Conservation (phyloP, 2,888 invertebrate species). For the Orchesella flavescens region DNA sequence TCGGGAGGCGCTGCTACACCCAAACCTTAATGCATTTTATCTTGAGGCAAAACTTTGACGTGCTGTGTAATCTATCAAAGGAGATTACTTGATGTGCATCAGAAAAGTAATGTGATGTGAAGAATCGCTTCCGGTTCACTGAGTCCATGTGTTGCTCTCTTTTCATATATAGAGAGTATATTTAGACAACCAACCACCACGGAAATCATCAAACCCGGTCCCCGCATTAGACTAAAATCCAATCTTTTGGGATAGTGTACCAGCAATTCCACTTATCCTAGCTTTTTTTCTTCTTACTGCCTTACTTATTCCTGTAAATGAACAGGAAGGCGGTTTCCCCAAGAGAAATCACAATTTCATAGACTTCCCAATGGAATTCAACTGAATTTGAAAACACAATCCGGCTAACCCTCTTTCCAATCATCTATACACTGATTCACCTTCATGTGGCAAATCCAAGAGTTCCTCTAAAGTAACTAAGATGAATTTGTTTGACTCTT, state of each 20-base stretch:
- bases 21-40: neutral
- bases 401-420: constrained; percentile 22
- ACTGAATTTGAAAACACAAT: neutral
- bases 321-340: constrained; percentile 54
- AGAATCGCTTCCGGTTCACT: constrained; percentile 71
- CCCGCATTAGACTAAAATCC: neutral
- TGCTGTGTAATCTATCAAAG: constrained; percentile 54
- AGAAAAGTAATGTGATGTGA: constrained; percentile 60
- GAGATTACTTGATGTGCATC: constrained; percentile 52
- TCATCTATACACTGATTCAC: neutral
- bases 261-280: no score
- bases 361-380: constrained; percentile 64
- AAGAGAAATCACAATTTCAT: constrained; percentile 72
- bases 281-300: constrained; percentile 8
- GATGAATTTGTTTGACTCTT: no score
- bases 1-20: neutral
- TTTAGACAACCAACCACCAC: neutral
- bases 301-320: constrained; percentile 16
- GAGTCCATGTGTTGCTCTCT: constrained; percentile 59
- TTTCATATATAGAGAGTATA: constrained; percentile 3
- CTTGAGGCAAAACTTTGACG: constrained; percentile 2
- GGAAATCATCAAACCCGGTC: neutral
- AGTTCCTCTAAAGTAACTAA: no score
- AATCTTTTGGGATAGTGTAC: constrained; percentile 23
- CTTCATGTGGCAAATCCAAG: neutral